These are phyloP conservation scores for Meles meles DNA, from an alignment of 2,113 vertebrate species.

Conservation along the genomic window DNA sequence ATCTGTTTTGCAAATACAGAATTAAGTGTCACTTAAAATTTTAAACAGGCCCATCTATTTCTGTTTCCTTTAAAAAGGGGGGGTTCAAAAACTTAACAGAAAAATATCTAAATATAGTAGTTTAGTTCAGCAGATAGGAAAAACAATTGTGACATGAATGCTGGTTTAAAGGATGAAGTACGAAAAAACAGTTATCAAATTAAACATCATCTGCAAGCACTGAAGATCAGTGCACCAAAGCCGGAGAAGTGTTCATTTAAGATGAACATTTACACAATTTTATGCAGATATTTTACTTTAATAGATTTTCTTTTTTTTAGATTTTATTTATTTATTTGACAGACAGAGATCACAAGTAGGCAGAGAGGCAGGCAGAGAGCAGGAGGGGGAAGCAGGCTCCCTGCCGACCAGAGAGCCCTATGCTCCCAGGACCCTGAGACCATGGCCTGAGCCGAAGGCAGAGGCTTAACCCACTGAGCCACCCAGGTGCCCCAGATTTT, in stretches of 20 bases:
- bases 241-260: background rate
- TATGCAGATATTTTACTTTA: background rate
- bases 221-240: background rate
- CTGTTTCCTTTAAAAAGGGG: background rate
- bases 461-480: no score
- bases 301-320: slow-evolving; percentile 17
- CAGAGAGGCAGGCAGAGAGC: no score
- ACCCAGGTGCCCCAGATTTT: background rate
- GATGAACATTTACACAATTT: background rate
- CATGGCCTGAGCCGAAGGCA: no score
- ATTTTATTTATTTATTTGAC: no score
- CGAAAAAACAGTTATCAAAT: background rate
- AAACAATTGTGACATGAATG: background rate
- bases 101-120: slow-evolving; percentile 16
- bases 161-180: background rate
- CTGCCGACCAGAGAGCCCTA: no score
- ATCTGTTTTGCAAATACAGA: slow-evolving; percentile 31
- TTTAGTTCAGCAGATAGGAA: slow-evolving; percentile 25
- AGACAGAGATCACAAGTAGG: no score
- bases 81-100: background rate
- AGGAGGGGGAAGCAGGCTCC: no score
- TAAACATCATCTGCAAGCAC: background rate
- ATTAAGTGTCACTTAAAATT: background rate
- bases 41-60: background rate
- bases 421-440: no score